Percentiles rank a stretch among this genome's conserved stretches.
Evolutionary conservation across 2,113 vertebrate genomes (phyloP).

Genomic region (Penelope pileata): DNA sequence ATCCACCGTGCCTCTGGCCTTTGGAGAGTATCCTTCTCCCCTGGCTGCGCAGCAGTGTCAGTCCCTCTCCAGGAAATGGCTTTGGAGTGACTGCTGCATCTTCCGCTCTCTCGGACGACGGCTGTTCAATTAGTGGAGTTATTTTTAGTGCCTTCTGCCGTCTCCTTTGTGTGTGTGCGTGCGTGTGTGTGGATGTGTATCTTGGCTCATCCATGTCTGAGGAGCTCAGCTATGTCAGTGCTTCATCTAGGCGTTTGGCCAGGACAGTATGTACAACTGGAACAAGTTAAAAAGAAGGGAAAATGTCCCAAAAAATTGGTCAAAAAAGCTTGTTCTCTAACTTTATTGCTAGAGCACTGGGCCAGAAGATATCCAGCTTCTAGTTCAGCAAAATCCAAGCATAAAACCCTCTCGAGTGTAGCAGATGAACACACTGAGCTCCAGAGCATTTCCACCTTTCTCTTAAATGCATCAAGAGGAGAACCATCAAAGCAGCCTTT

Average conservation of each 20-base stretch:
- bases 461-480: neutral
- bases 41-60: neutral
- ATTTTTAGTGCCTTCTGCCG: slow-evolving; percentile 36
- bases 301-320: neutral
- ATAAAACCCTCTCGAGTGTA: neutral
- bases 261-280: slow-evolving; percentile 50
- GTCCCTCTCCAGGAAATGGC: neutral
- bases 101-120: neutral
- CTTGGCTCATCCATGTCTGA: neutral
- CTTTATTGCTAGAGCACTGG: neutral
- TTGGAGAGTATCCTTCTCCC: neutral
- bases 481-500: neutral
- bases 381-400: neutral
- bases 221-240: neutral
- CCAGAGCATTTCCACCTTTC: neutral
- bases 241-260: slow-evolving; percentile 18
- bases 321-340: neutral
- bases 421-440: neutral
- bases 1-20: neutral
- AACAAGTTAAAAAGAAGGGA: slow-evolving; percentile 31
- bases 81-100: neutral
- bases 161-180: neutral
- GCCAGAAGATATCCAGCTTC: neutral
- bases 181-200: neutral
- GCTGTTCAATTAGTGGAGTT: neutral